Base-by-base conservation (phyloP, 2,113 vertebrate genomes). In the Xiphorhynchus elegans region DNA sequence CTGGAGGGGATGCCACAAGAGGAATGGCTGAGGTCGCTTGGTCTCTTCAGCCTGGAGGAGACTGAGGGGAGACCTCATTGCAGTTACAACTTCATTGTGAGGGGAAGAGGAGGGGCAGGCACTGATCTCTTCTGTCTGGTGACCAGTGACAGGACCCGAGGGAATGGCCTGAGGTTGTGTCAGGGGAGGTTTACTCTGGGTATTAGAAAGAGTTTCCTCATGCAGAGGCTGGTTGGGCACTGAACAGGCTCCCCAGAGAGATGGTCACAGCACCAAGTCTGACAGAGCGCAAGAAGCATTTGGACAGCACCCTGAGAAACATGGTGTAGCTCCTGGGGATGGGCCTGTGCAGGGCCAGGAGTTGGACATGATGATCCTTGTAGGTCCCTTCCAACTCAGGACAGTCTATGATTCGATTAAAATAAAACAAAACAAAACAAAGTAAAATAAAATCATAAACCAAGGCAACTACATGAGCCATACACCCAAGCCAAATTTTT, bases 91-190 rank as follows among this genome's bases (percentile, higher is more conserved):
- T 23, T 83, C 62, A 4, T 60, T 8, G 37, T 37, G 37, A 37
- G 37, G 37, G 37, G 37, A 37, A 37, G 37, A 37, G 37, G 37
- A 37, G 37, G 37, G 37, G 37, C 37, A 37, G 37, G 37, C 37
- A 37, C 37, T 37, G 42, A 58, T 50, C 31, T 56, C 18, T 49
- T 20, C 33, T 50, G 14, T 42, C 6, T 24, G 52, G 3, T 33
- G 13, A 37, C 2, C 58, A 40, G 13, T 35, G 76, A 37, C 37
- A 73, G 21, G 6, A 18, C 4, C 1, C 0, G 0, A 50, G 17
- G 5, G 11, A 58, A 44, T 23, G 26, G 23, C 11, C 37, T 52
- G 17, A 52, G 23, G 19, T 0, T 68, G 19, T 4, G 13, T 25
- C 28, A 35, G 20, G 19, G 6, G 11, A 55, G 9, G 29, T 26